These are phyloP conservation scores for Chymomyza amoena DNA, from an alignment of 2,888 invertebrate species.

Conservation along the genomic window DNA sequence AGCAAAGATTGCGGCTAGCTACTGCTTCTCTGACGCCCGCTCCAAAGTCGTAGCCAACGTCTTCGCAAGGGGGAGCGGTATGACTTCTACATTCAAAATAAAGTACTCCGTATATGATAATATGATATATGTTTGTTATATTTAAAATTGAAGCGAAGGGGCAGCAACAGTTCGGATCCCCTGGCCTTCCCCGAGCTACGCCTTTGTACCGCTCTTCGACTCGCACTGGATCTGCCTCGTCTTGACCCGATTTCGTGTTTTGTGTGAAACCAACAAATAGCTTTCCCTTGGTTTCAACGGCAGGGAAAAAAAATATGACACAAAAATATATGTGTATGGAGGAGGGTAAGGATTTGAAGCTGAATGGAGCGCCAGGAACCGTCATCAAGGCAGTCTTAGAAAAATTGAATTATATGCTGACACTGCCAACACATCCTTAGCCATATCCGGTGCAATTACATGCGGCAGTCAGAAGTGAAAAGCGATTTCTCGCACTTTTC, in stretches of 20 bases:
- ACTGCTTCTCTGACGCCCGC: too few species aligned
- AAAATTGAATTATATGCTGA: conserved; percentile 32
- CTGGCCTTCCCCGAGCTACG: too few species aligned
- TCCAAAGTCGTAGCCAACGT: not conserved
- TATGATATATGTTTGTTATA: too few species aligned
- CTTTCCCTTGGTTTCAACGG: conserved; percentile 43
- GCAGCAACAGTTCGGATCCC: too few species aligned
- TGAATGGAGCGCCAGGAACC: conserved; percentile 13
- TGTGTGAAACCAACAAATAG: conserved; percentile 55
- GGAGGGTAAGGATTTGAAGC: not conserved
- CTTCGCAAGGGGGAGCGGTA: too few species aligned
- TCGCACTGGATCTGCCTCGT: conserved; percentile 7
- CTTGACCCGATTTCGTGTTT: conserved; percentile 23
- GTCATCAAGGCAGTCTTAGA: conserved; percentile 42
- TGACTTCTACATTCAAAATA: too few species aligned
- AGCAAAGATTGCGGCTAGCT: conserved; percentile 9
- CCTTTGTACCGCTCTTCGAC: not conserved
- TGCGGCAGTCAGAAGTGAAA: conserved; percentile 19
- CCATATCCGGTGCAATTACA: conserved; percentile 46
- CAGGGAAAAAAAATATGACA: conserved; percentile 32
- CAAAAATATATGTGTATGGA: not conserved
- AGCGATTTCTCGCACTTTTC: conserved; percentile 17
- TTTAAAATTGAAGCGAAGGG: too few species aligned
- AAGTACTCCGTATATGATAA: too few species aligned
- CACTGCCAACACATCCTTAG: conserved; percentile 49